These are phyloP conservation scores for Latrodectus geometricus DNA, from an alignment of 1,140 invertebrate species.

Conservation along the genomic window DNA sequence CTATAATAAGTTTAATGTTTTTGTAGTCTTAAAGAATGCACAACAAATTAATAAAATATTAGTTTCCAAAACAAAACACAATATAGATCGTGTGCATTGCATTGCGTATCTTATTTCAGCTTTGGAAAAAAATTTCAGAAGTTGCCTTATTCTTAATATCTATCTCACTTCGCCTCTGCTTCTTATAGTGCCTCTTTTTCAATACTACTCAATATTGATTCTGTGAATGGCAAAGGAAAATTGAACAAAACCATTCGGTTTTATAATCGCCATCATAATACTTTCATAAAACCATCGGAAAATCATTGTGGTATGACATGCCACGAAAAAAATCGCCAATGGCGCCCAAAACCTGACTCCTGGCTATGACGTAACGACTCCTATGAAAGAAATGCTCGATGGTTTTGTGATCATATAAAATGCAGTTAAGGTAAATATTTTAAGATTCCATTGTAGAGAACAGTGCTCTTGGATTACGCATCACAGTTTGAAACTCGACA, in stretches of 20 bases:
- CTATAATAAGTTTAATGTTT: no score
- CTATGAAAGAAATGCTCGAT: conserved; percentile 9
- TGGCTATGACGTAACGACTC: conserved; percentile 21
- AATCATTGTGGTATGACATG: conserved; percentile 21
- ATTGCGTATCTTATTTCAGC: no score
- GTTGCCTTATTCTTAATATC: no score
- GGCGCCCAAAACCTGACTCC: conserved; percentile 25
- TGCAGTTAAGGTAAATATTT: conserved; percentile 48
- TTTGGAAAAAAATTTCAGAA: no score
- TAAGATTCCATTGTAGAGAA: conserved; percentile 18
- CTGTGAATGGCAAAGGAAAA: conserved; percentile 8
- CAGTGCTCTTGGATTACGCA: conserved; percentile 12
- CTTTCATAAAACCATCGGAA: conserved; percentile 15
- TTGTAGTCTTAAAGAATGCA: no score
- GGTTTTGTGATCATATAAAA: conserved; percentile 41
- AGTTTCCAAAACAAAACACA: no score
- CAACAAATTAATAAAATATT: no score
- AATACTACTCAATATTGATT: not conserved
- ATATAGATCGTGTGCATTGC: no score
- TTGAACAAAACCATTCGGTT: conserved; percentile 14
- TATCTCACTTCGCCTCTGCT: no score
- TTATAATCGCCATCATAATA: conserved; percentile 1
- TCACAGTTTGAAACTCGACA: not conserved
- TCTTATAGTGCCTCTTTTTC: no score
- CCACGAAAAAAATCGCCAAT: conserved; percentile 7